phyloP scores from a whole-genome alignment of 2,113 vertebrate genomes.

The Lophura nycthemera region DNA sequence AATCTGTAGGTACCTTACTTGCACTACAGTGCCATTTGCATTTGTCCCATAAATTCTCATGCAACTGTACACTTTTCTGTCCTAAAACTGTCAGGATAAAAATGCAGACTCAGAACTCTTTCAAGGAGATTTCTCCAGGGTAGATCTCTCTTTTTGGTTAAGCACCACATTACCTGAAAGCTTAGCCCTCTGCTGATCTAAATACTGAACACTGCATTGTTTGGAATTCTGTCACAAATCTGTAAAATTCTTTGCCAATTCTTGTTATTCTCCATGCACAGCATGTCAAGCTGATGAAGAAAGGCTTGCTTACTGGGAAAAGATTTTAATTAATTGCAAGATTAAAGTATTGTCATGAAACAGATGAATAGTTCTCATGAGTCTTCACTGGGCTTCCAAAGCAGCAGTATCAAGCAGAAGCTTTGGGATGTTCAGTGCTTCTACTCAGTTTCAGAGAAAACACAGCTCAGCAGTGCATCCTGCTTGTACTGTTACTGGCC shows the following conservation, averaged over 20 bases:
- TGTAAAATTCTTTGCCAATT: slow-evolving; percentile 38
- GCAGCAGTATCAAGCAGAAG: slow-evolving; percentile 54
- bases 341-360: slow-evolving; percentile 75
- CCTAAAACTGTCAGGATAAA: background rate
- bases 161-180: slow-evolving; percentile 26
- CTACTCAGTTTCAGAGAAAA: slow-evolving; percentile 43
- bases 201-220: slow-evolving; percentile 29
- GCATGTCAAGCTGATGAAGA: slow-evolving; percentile 57
- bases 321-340: slow-evolving; percentile 76
- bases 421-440: background rate
- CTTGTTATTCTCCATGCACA: slow-evolving; percentile 30
- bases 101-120: slow-evolving; percentile 12
- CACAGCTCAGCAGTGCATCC: background rate
- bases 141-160: slow-evolving; percentile 13
- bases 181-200: slow-evolving; percentile 12
- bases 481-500: background rate
- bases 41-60: background rate
- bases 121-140: background rate
- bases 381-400: slow-evolving; percentile 53
- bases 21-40: background rate
- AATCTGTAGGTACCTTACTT: background rate
- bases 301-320: slow-evolving; percentile 59
- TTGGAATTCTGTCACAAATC: slow-evolving; percentile 45
- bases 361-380: slow-evolving; percentile 70
- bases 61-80: background rate